These are phyloP conservation scores for Hermaeophaga mercurialis DNA, from an alignment of 2,888 invertebrate species.

Conservation along the genomic window DNA sequence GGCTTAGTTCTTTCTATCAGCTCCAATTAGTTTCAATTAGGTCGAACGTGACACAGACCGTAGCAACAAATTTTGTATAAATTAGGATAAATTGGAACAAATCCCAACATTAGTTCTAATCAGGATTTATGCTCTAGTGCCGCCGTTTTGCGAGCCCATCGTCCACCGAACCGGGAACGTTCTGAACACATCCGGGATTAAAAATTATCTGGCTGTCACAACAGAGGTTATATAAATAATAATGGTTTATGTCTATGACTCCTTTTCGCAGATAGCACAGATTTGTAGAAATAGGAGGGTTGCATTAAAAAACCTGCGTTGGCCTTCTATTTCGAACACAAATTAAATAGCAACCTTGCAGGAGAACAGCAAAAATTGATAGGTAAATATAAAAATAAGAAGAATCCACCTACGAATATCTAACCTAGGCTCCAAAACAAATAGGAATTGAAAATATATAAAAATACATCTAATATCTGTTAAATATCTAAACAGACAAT, in stretches of 20 bases:
- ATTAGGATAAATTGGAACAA: constrained; percentile 29
- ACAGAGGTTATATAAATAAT: constrained; percentile 8
- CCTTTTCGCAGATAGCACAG: no score
- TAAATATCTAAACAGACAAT: no score
- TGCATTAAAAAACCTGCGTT: no score
- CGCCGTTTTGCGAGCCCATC: not conserved
- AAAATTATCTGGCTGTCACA: constrained; percentile 19
- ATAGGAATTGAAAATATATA: no score
- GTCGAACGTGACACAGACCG: constrained; percentile 21
- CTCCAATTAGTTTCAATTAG: constrained; percentile 29
- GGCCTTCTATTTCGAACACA: no score
- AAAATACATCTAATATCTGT: no score
- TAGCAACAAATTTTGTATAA: constrained; percentile 29
- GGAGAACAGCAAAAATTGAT: no score
- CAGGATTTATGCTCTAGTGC: constrained; percentile 22
- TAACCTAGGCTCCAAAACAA: no score
- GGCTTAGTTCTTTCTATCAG: constrained; percentile 3
- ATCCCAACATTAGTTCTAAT: constrained; percentile 28
- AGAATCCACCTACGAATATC: no score
- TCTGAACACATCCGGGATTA: constrained; percentile 13
- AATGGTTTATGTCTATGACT: constrained; percentile 18
- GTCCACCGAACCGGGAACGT: not conserved
- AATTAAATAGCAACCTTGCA: no score
- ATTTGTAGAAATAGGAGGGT: no score
- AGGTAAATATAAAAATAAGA: no score